Percentiles rank a stretch among this genome's conserved stretches.
These are phyloP conservation scores for Trypoxylon attenuatum DNA, from an alignment of 2,888 invertebrate genomes.

Conservation along the genomic window DNA sequence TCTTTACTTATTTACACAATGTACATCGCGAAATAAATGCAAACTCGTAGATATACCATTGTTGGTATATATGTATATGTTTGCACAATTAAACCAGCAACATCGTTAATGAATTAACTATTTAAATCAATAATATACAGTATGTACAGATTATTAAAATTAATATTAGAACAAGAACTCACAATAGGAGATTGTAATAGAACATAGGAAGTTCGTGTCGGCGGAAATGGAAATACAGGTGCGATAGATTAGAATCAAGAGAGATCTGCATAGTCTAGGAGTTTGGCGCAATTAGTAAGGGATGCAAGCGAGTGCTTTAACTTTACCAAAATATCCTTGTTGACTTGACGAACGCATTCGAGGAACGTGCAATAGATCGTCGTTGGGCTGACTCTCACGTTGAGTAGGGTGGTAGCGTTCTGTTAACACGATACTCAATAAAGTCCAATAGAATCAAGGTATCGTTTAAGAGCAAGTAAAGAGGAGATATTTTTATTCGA, in stretches of 20 bases:
- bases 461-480: too few relatives aligned
- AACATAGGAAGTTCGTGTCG: too few relatives aligned
- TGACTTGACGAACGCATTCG: conserved; percentile 69
- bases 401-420: conserved; percentile 58
- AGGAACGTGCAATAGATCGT: conserved; percentile 67
- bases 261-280: background rate
- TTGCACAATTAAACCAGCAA: too few relatives aligned
- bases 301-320: conserved; percentile 1
- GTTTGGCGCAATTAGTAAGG: background rate
- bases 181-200: too few relatives aligned
- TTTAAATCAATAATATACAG: background rate
- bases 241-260: background rate
- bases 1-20: conserved; percentile 30
- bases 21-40: background rate
- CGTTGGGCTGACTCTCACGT: conserved; percentile 47
- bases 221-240: too few relatives aligned
- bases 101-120: background rate
- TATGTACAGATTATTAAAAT: background rate
- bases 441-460: too few relatives aligned
- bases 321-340: conserved; percentile 66
- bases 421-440: conserved; percentile 28
- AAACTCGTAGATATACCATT: too few relatives aligned
- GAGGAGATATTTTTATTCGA: too few relatives aligned
- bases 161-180: too few relatives aligned
- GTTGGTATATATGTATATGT: background rate